A percentile compares a stretch with the other conserved stretches of the same genome.
phyloP scores from a whole-genome alignment of 2,888 invertebrate species.

The Raillietiella orientalis region DNA sequence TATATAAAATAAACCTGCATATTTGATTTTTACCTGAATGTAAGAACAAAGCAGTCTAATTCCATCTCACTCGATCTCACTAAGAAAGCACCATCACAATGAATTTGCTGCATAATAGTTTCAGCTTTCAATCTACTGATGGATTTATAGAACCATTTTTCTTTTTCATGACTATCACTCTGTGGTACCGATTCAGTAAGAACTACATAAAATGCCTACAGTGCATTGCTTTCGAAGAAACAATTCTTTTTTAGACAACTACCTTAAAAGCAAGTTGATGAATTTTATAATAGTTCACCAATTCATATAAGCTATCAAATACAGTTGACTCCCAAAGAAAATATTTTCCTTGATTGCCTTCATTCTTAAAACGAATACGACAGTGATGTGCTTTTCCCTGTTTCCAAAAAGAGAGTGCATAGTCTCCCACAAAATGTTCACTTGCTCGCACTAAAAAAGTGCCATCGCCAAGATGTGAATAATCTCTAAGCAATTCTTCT shows the following conservation, averaged over 20 bases:
- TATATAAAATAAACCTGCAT: too few species aligned
- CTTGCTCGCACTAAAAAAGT: constrained; percentile 68
- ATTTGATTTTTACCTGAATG: constrained; percentile 60
- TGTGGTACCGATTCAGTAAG: constrained; percentile 74
- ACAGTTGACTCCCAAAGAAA: constrained; percentile 56
- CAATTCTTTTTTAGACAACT: too few species aligned
- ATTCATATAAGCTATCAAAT: constrained; percentile 66
- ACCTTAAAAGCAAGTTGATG: too few species aligned
- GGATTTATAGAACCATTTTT: constrained; percentile 66
- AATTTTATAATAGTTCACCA: constrained; percentile 75
- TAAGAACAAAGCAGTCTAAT: constrained; percentile 54
- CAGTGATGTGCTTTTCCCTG: constrained; percentile 15
- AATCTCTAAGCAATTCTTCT: constrained; percentile 30
- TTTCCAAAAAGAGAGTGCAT: constrained; percentile 70
- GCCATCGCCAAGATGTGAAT: constrained; percentile 55
- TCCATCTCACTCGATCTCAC: constrained; percentile 73
- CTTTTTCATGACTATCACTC: constrained; percentile 68
- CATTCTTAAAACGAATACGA: constrained; percentile 28
- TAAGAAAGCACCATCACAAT: constrained; percentile 71
- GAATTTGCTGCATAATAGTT: constrained; percentile 46
- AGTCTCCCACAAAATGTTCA: constrained; percentile 83
- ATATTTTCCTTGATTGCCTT: constrained; percentile 56
- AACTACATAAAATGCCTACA: constrained; percentile 55
- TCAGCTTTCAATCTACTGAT: constrained; percentile 54
- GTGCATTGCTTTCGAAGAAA: too few species aligned